Evolutionary conservation across 2,888 invertebrate genomes (phyloP), one percentile per base, ranked within the genome.

Genomic region (Drosophila planitibia): DNA sequence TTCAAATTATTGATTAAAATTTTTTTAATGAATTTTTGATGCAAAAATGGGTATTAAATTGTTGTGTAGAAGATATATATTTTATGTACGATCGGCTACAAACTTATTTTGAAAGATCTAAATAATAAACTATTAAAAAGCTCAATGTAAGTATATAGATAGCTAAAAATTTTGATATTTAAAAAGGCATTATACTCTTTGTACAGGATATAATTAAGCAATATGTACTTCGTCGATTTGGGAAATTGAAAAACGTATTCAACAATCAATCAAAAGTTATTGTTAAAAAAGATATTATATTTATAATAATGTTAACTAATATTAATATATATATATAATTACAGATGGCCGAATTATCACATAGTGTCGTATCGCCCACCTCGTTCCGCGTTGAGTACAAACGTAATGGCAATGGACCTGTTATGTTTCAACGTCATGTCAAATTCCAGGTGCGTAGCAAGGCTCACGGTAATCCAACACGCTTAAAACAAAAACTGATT

Each of bases 381-480:
- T 98, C 99, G 44, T 99, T 99, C 94, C 96, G 98, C 64, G 99
- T 99, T 70, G 99, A 99, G 93, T 99, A 99, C 94, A 98, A 98
- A 92, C 95, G 99, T 58, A 98, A 97, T 28, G 97, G 97, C 53
- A 97, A 98, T 80, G 98, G 98, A 64, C 97, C 98, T 30, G 98
- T 98, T 74, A 98, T 99, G 97, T 99, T 99, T 93, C 98, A 99
- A 91, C 94, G 99, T 82, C 99, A 99, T 94, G 98, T 99, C 33
- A 95, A 98, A 79, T 98, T 99, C 94, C 99, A 99, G 95, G 95
- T 95, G 74, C 22, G 54, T 22, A n/a, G 3, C 25, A 22, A 22
- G 58, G 61, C 73, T 60, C 0, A 35, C 0, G 14, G 4, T 22
- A 9, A 30, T 9, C 4, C 1, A 39, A 1, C 4, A 3, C 1